Evolutionary conservation across 2,888 invertebrate genomes (phyloP), one percentile per base, ranked within the genome.

Genomic region (Uloborus plumipes): DNA sequence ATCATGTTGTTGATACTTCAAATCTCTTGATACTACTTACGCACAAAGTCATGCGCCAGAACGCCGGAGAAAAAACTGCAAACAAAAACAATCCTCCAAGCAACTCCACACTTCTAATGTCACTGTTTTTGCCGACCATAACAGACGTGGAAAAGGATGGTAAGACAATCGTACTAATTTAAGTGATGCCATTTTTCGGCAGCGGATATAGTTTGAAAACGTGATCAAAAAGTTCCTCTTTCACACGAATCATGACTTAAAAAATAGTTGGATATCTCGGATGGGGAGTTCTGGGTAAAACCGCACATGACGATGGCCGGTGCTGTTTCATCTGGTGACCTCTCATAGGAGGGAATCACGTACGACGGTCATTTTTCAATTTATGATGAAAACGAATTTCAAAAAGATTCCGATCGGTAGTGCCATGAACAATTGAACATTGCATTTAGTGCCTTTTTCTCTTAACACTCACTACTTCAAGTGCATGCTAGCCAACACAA

Each of bases 181-280:
- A 73, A 73, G 79, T 79, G 79, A 61, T 47, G 69, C 79, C 67
- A 67, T 73, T 79, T 73, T 79, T 73, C 65, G 58, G 73, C 47
- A 53, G 67, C 67, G 62, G 79, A 61, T 65, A 65, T 61, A 79
- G 73, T 79, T 79, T 62, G 61, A 61, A 31, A 47, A 79, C 79
- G 79, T 79, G 79, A 73, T 79, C 79, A 26, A 73, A 79, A 79
- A 79, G 79, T 79, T 79, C 73, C 79, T 73, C 62, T 20, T 79
- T 79, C 69, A 79, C 79, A 79, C 79, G 79, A 73, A 55, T 49
- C 55, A 39, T 39, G 55, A 69, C 73, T 79, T 79, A 73, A 66
- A 79, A 79, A 79, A 73, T 62, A 53, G 79, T 79, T 79, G 79
- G 67, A 78, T n/a, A n/a, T 72, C 50, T n/a, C 20, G 53, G 51